A percentile compares a stretch with the other conserved stretches of the same genome.
These are phyloP conservation scores for Cosmia pyralina DNA, from an alignment of 2,888 invertebrate genomes.

Conservation along the genomic window DNA sequence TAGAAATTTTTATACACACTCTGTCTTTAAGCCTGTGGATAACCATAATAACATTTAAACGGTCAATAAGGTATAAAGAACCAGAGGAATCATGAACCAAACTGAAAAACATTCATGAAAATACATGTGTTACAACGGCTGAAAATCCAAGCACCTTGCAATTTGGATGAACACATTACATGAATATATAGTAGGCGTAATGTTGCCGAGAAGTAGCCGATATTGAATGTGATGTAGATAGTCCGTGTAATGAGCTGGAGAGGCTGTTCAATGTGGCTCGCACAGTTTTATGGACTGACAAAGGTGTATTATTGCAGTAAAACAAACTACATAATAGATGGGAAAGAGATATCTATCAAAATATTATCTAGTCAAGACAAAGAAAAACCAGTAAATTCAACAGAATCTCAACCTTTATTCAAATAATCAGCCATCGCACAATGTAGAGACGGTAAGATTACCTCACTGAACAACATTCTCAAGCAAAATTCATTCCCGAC, in stretches of 20 bases:
- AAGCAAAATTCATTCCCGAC: conserved; percentile 43
- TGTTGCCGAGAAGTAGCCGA: conserved; percentile 31
- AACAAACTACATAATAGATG: background rate
- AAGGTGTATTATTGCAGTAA: conserved; percentile 1
- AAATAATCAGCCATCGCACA: conserved; percentile 50
- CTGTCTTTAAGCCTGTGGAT: too few species aligned
- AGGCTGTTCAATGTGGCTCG: background rate
- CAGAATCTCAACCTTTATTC: conserved; percentile 21
- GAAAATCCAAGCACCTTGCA: conserved; percentile 48
- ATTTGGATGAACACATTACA: conserved; percentile 59
- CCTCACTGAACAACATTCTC: conserved; percentile 39
- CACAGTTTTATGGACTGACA: conserved; percentile 3
- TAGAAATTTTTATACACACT: too few species aligned
- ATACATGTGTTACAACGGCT: conserved; percentile 40
- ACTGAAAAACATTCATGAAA: conserved; percentile 10
- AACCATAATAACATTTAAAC: background rate
- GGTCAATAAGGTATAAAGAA: too few species aligned
- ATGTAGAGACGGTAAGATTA: conserved; percentile 28
- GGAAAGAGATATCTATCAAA: background rate
- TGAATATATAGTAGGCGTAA: conserved; percentile 61
- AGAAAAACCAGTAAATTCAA: conserved; percentile 15
- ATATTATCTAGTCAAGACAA: conserved; percentile 2
- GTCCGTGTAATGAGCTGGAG: conserved; percentile 10
- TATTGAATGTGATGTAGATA: conserved; percentile 33
- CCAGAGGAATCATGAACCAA: conserved; percentile 3